These are phyloP conservation scores for Indicator maculatus DNA, from an alignment of 2,113 vertebrate genomes.

Conservation along the genomic window DNA sequence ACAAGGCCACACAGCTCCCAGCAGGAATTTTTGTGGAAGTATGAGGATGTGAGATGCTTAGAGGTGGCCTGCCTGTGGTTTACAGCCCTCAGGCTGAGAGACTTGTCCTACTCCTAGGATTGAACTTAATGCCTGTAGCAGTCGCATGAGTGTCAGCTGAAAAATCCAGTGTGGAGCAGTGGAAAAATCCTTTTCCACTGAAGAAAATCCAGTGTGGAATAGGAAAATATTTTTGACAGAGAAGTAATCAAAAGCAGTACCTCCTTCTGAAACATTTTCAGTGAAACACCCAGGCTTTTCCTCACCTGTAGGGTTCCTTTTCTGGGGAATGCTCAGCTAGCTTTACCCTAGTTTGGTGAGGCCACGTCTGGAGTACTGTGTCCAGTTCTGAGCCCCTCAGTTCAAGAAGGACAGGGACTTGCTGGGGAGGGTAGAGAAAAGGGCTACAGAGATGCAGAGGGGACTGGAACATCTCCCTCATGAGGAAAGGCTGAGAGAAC, in stretches of 20 bases:
- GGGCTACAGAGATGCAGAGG: too few relatives aligned
- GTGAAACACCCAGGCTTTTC: not conserved
- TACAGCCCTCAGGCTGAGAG: accelerated
- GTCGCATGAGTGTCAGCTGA: not conserved
- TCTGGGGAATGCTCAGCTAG: not conserved
- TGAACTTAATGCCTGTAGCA: not conserved
- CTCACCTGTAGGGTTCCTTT: not conserved
- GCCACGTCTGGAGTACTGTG: too few relatives aligned
- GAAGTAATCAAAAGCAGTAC: not conserved
- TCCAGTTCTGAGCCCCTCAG: too few relatives aligned
- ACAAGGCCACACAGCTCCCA: not conserved
- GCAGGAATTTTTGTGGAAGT: not conserved
- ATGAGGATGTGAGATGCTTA: accelerated
- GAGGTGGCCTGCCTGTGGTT: not conserved
- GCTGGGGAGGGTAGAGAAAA: too few relatives aligned
- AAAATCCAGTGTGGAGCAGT: not conserved
- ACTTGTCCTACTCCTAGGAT: accelerated
- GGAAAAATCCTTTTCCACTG: not conserved
- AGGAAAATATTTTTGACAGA: not conserved
- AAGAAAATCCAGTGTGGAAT: not conserved
- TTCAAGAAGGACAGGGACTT: too few relatives aligned
- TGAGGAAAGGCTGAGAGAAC: too few relatives aligned
- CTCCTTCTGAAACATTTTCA: not conserved
- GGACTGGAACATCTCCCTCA: too few relatives aligned
- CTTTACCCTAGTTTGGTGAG: not conserved